phyloP scores from a whole-genome alignment of 64 coral and sea anemone genomes.

The Dendrophyllia cribrosa region DNA sequence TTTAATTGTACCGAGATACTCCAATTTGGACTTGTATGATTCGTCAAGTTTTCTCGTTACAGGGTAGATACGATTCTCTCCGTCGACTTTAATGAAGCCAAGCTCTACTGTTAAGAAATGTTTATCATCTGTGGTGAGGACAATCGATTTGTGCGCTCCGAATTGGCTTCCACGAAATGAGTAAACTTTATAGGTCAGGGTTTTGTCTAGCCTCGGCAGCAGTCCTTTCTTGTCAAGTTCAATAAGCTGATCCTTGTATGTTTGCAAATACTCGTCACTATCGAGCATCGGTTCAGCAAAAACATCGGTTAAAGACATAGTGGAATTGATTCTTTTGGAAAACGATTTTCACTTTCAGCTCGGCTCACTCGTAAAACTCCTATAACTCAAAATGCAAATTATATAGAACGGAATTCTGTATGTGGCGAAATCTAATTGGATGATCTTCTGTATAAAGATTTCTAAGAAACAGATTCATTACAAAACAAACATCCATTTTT shows the following conservation, averaged over 20 bases:
- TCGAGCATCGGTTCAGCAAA: conserved; percentile 52
- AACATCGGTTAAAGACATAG: background rate
- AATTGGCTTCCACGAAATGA: conserved; percentile 3
- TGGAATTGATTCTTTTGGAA: background rate
- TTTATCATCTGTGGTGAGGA: conserved; percentile 53
- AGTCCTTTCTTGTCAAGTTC: conserved; percentile 13
- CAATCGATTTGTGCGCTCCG: conserved; percentile 61
- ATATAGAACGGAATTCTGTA: background rate
- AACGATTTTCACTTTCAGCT: background rate
- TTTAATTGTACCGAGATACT: conserved; percentile 33
- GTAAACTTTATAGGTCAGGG: conserved; percentile 38
- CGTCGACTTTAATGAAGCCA: conserved; percentile 26
- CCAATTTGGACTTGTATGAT: background rate
- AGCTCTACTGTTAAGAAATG: conserved; percentile 63
- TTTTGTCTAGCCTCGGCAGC: background rate
- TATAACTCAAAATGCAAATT: background rate
- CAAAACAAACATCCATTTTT: too few species aligned
- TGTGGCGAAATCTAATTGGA: background rate
- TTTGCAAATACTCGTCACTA: background rate
- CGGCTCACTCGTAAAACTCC: too few species aligned
- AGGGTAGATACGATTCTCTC: conserved; percentile 15
- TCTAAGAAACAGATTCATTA: background rate
- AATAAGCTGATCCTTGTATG: conserved; percentile 4
- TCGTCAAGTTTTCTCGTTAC: background rate
- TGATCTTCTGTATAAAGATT: background rate